Evolutionary conservation across 1,140 invertebrate genomes (phyloP).

Genomic region (Macrobrachium rosenbergii): DNA sequence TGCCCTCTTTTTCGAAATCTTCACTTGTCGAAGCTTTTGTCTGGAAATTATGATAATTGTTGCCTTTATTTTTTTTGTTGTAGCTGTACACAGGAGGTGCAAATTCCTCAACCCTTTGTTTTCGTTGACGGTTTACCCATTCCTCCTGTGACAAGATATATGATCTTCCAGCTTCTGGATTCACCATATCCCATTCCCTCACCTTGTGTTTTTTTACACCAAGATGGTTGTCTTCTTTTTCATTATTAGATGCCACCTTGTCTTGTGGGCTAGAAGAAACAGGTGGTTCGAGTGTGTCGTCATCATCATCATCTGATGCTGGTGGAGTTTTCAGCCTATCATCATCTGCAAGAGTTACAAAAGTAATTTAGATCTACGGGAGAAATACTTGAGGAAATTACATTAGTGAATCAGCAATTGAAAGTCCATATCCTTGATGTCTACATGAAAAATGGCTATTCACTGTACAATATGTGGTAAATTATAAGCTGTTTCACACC

Average conservation of each 20-base stretch:
- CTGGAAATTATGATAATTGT: neutral
- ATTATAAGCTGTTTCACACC: too few species aligned
- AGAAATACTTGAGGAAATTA: too few species aligned
- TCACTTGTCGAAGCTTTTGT: neutral
- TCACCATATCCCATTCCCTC: conserved; percentile 47
- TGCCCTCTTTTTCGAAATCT: neutral
- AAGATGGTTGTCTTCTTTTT: conserved; percentile 51
- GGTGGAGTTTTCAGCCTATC: conserved; percentile 71
- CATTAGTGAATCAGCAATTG: too few species aligned
- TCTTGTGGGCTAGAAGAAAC: neutral
- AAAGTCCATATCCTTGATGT: too few species aligned
- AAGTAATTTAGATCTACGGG: neutral
- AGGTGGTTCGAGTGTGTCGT: conserved; percentile 57
- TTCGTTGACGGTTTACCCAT: conserved; percentile 68
- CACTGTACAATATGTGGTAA: too few species aligned
- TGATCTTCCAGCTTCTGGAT: conserved; percentile 60
- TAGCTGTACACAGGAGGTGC: conserved; percentile 67
- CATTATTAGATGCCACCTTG: neutral
- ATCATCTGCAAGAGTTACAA: conserved; percentile 65
- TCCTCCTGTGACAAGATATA: conserved; percentile 66
- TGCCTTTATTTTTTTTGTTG: neutral
- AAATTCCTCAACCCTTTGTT: conserved; percentile 68
- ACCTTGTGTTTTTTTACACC: conserved; percentile 31
- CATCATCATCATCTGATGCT: conserved; percentile 66
- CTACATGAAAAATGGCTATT: too few species aligned